Evolutionary conservation across 2,888 invertebrate species (phyloP), one percentile per base, ranked within the genome.

Genomic region (Exephanes ischioxanthus): DNA sequence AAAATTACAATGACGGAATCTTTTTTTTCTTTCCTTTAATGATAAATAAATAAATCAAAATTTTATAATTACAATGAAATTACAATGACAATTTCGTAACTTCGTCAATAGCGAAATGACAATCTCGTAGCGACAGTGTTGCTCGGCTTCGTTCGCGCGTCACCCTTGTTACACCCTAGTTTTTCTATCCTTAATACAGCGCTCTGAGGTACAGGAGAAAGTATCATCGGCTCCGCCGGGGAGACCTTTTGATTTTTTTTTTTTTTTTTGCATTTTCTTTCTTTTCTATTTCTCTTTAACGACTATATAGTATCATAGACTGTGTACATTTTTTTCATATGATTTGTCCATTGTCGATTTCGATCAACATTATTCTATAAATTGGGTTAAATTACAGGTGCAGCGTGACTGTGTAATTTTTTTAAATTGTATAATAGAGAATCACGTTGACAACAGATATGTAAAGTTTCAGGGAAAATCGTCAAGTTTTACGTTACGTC

Each of bases 191-290:
- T 82, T 63, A 14, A 58, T 37, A 78, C 78, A 68, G 63, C 51
- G 77, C 77, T 70, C 63, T 53, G 76, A 79, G 82, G 67, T 80
- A 80, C 82, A 67, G 82, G 67, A 85, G 80, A 75, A 83, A 83
- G 72, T 82, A 71, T 81, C 66, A 71, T 79, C 14, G 70, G 71
- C 82, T 71, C 78, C 82, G 30, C 75, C 79, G 48, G 75, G 78
- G 68, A 81, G 81, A 45, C 14, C 61, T 37, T 81, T 80, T 80
- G 76, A 48, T 79, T 16, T 58, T 16, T 61, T 45, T n/a, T 79
- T 16, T 58, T 16, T 61, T 19, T 63, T 26, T 26, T 26, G 26
- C 26, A 26, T 70, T 22, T 51, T 41, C 26, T 33, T 73, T 58
- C 33, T 37, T 51, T 55, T 37, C 51, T 67, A 22, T 76, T 51